Evolutionary conservation across 2,797 vertebrate species (phyloP), one percentile per base, ranked within the genome.

Genomic region (Harpagifer antarcticus): DNA sequence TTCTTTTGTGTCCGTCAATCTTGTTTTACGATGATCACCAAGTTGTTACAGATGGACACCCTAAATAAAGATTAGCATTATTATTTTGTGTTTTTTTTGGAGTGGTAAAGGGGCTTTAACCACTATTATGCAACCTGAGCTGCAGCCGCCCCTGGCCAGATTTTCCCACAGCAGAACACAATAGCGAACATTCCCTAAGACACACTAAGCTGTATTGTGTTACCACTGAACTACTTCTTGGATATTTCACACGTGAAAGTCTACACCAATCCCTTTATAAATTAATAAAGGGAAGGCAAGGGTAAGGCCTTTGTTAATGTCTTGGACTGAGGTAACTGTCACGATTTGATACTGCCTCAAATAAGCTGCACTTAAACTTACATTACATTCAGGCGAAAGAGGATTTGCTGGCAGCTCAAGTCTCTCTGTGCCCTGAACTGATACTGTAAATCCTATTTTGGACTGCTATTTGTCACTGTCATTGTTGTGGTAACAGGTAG

Each of bases 381-480:
- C 75, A 82, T 82, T 81, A 76, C 78, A 65, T 80, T 81, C 80
- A 67, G 64, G 42, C 19, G 1, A 88, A 89, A 87, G 82, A 78
- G 85, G 87, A 90, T 92, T 91, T 91, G 75, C 83, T 80, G 76
- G 72, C 59, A 77, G 87, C 84, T 87, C 45, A 54, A 73, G 76
- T 76, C 82, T 76, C 82, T 70, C 66, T 77, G 76, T 82, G 74
- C 70, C 74, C 75, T 74, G 74, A 59, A 59, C 74, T 65, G 84
- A 88, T 89, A 84, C 83, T 55, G 81, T 81, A 85, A 92, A 90
- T 88, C 87, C 90, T 72, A 76, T 89, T 87, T 81, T 69, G 82
- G 82, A 82, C 73, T 70, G 75, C 73, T 56, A 82, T 88, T 87
- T 90, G 80, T 87, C 88, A 84, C 84, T 87, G 87, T 87, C 88